A percentile compares a stretch with the other conserved stretches of the same genome.
phyloP scores from a whole-genome alignment of 2,888 invertebrate species.

The Microdon myrmicae region DNA sequence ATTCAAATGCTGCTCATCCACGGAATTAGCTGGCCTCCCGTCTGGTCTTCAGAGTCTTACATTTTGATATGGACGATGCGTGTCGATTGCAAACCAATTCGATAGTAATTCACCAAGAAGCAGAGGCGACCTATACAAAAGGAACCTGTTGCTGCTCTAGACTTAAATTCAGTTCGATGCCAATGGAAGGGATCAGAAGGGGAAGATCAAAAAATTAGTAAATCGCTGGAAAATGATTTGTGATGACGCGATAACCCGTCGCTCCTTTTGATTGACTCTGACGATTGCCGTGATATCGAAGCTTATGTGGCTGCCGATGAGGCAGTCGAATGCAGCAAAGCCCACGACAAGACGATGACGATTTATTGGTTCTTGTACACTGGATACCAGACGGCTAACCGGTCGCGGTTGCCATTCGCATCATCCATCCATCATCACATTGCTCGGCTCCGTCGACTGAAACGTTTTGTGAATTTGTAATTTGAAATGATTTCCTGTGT shows the following conservation, averaged over 20 bases:
- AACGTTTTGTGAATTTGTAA: constrained; percentile 64
- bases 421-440: constrained; percentile 37
- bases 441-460: constrained; percentile 15
- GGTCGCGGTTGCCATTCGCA: constrained; percentile 46
- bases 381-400: constrained; percentile 33
- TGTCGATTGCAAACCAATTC: constrained; percentile 46
- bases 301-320: constrained; percentile 43
- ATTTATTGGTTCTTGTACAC: constrained; percentile 50
- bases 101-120: constrained; percentile 5
- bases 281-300: constrained; percentile 43
- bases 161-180: background rate
- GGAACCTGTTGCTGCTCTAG: constrained; percentile 31
- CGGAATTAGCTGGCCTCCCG: constrained; percentile 42
- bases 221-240: constrained; percentile 52
- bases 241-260: constrained; percentile 53
- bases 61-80: constrained; percentile 14
- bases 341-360: constrained; percentile 30
- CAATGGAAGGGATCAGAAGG: background rate
- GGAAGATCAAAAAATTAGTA: constrained; percentile 42
- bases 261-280: constrained; percentile 49
- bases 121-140: constrained; percentile 28
- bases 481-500: constrained; percentile 54
- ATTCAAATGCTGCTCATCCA: constrained; percentile 46
- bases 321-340: constrained; percentile 10
- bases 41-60: constrained; percentile 4